phyloP scores from a whole-genome alignment of 2,797 vertebrate genomes.

The Lerista edwardsae region DNA sequence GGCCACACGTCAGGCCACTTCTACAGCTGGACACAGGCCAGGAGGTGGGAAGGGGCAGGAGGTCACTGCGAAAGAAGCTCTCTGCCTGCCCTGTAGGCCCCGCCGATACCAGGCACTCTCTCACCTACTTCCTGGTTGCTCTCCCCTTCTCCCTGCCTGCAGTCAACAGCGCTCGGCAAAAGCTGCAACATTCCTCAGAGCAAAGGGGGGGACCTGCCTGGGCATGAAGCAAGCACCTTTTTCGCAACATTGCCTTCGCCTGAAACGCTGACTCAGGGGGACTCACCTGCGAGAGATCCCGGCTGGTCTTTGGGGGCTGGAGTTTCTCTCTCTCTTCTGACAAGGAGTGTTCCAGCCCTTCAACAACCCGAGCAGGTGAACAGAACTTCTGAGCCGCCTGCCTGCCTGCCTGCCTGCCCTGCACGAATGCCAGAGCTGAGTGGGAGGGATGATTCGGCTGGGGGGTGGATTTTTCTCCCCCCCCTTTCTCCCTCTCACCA shows the following conservation, averaged over 20 bases:
- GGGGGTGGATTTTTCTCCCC: background rate
- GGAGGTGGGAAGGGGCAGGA: background rate
- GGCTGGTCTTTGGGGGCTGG: no score
- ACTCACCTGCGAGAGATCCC: constrained; percentile 7
- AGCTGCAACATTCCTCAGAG: constrained; percentile 77
- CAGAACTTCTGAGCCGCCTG: background rate
- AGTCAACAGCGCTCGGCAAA: constrained; percentile 73
- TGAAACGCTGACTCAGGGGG: background rate
- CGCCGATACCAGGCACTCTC: background rate
- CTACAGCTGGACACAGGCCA: background rate
- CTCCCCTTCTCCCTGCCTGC: background rate
- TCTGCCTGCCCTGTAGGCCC: background rate
- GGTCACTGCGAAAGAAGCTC: background rate
- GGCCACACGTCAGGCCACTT: background rate
- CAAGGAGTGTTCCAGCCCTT: background rate
- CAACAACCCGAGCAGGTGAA: background rate
- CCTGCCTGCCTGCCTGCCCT: background rate
- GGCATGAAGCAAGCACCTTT: background rate
- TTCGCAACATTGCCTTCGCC: background rate
- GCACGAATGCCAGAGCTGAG: background rate
- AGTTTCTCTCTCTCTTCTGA: background rate
- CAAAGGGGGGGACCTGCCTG: constrained; percentile 26
- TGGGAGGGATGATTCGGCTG: background rate
- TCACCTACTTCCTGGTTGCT: constrained; percentile 24
- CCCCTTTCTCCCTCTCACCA: background rate